These are phyloP conservation scores for Mnemiopsis leidyi DNA, from an alignment of 37 sponge, comb jelly and placozoan genomes.

Conservation along the genomic window DNA sequence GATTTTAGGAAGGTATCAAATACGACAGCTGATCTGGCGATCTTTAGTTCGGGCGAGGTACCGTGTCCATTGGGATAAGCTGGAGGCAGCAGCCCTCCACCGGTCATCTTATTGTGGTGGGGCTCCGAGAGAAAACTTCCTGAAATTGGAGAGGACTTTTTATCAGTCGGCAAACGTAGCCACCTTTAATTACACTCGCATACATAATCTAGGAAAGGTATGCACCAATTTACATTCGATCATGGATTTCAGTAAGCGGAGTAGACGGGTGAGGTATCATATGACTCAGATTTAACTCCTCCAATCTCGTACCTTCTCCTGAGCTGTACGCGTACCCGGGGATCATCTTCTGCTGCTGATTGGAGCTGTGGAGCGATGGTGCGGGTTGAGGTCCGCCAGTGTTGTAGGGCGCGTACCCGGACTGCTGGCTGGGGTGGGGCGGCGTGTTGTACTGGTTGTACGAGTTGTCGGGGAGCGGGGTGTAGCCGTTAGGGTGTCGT, in stretches of 20 bases:
- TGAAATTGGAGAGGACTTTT: not conserved
- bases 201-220: not conserved
- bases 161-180: not conserved
- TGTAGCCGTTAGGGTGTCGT: conserved; percentile 49
- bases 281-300: too few species aligned
- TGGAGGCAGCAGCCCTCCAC: conserved; percentile 41
- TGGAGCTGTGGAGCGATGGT: conserved; percentile 38
- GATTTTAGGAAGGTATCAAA: conserved; percentile 64
- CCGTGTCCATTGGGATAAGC: not conserved
- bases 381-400: not conserved
- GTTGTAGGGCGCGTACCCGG: not conserved
- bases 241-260: too few species aligned
- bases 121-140: conserved; percentile 59
- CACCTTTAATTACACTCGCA: not conserved
- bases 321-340: conserved; percentile 45
- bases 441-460: not conserved
- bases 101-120: conserved; percentile 54
- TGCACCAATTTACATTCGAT: not conserved
- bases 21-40: not conserved
- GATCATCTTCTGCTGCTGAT: not conserved
- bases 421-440: not conserved
- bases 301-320: conserved; percentile 59
- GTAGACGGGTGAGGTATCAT: too few species aligned
- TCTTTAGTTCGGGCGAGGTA: not conserved
- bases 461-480: conserved; percentile 13